Conservation (phyloP, 1,140 invertebrate genomes). For the Belonocnema kinseyi region DNA sequence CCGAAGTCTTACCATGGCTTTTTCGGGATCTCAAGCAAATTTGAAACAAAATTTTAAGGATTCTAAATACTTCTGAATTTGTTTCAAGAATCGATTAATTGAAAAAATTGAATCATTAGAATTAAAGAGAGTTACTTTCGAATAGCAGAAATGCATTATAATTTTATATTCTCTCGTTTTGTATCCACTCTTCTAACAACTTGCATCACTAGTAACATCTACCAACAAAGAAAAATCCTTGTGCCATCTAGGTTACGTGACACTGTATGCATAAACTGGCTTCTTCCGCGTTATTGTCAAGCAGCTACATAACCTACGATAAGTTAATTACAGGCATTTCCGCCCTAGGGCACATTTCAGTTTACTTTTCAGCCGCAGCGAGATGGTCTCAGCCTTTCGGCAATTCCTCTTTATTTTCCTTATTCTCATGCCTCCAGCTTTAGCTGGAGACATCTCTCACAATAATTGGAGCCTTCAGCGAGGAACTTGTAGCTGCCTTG, state of each 20-base stretch:
- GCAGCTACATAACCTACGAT: slow-evolving; percentile 13
- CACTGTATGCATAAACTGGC: slow-evolving; percentile 24
- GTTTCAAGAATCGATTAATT: too few relatives aligned
- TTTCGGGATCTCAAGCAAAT: too few relatives aligned
- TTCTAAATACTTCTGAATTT: too few relatives aligned
- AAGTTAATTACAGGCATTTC: slow-evolving; percentile 22
- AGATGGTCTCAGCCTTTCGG: slow-evolving; percentile 20
- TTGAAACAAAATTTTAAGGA: too few relatives aligned
- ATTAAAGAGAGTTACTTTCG: too few relatives aligned
- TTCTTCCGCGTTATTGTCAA: slow-evolving; percentile 29
- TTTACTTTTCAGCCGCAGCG: not conserved
- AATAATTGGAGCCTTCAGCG: slow-evolving; percentile 29
- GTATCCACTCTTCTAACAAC: too few relatives aligned
- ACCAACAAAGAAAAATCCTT: slow-evolving; percentile 21
- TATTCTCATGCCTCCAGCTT: slow-evolving; percentile 23
- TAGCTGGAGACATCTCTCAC: slow-evolving; percentile 31
- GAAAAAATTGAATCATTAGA: too few relatives aligned
- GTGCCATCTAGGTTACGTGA: slow-evolving; percentile 21
- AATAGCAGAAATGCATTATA: too few relatives aligned
- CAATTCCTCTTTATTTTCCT: slow-evolving; percentile 19
- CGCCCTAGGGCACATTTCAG: slow-evolving; percentile 18
- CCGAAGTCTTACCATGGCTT: too few relatives aligned
- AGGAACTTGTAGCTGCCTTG: slow-evolving; percentile 14
- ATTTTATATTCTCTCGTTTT: too few relatives aligned
- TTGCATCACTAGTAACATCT: too few relatives aligned